Evolutionary conservation across 2,113 vertebrate genomes (phyloP), one percentile per base, ranked within the genome.

Genomic region (Clinocottus analis): DNA sequence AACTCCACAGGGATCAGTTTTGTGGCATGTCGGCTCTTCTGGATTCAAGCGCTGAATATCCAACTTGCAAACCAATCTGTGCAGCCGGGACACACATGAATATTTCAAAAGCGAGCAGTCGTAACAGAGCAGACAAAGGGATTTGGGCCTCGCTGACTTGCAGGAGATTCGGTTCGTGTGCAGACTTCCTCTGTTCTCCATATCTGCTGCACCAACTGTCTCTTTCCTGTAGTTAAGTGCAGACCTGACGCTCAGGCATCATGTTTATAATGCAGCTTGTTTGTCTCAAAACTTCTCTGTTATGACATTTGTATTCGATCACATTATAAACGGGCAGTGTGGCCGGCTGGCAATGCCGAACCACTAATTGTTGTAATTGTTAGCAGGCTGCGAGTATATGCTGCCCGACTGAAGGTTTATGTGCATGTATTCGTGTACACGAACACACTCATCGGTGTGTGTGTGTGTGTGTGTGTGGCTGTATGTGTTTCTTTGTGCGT

Each of bases 311-410:
- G 80, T 96, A 95, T 96, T 97, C 95, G 95, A 97, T 97, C 96
- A 96, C 96, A 97, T 97, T 96, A 96, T 96, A 97, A 97, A 97
- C 96, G 97, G 96, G 96, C 96, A 95, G 96, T 43, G 95, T 95
- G 95, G 95, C 96, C 96, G 96, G 95, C 96, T 97, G 96, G 96
- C 96, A 95, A 93, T 92, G 94, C 96, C 92, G 94, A 96, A 96
- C 96, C 97, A 96, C 97, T 97, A 97, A 98, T 97, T 97, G 96
- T 94, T 95, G 94, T 97, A 97, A 98, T 98, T 97, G 97, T 97
- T 97, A 96, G 96, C 97, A 98, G 79, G 95, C 94, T 94, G 93
- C 95, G 90, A 95, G 94, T 94, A 25, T 2, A 93, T 92, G 93
- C 95, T 87, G 73, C 72, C 71, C 72, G 71, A 93, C 94, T 94